phyloP scores from a whole-genome alignment of 2,888 invertebrate species.

The Amphipyra tragopoginis region DNA sequence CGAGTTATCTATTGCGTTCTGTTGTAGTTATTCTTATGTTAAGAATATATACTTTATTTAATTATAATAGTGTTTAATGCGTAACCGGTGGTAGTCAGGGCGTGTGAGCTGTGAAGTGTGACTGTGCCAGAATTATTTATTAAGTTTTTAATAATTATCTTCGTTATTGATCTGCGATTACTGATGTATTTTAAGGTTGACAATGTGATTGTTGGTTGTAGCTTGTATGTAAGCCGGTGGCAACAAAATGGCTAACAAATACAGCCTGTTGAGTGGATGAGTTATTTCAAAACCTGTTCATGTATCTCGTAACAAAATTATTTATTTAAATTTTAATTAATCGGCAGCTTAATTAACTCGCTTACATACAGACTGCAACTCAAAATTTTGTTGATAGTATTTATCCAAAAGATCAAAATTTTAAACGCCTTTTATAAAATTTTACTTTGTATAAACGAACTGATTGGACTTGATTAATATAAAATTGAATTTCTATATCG shows the following conservation, averaged over 20 bases:
- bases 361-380: constrained; percentile 18
- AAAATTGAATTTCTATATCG: constrained; percentile 33
- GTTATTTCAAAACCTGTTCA: constrained; percentile 16
- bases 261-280: constrained; percentile 12
- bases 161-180: constrained; percentile 80
- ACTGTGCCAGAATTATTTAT: constrained; percentile 81
- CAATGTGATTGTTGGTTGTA: constrained; percentile 41
- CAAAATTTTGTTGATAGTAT: constrained; percentile 41
- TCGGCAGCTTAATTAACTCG: constrained; percentile 35
- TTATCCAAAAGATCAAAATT: constrained; percentile 34
- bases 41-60: constrained; percentile 83
- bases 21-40: constrained; percentile 88
- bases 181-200: constrained; percentile 57
- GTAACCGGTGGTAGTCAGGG: constrained; percentile 68
- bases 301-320: constrained; percentile 2
- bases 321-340: neutral
- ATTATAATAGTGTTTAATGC: constrained; percentile 64
- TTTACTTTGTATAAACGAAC: constrained; percentile 48
- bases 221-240: constrained; percentile 24
- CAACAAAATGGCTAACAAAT: neutral
- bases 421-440: constrained; percentile 38
- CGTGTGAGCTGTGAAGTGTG: constrained; percentile 70
- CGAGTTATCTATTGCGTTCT: constrained; percentile 63
- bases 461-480: constrained; percentile 37
- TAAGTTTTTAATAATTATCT: constrained; percentile 66